Evolutionary conservation across 1,140 invertebrate species (phyloP).

Genomic region (Lepidostoma basale): DNA sequence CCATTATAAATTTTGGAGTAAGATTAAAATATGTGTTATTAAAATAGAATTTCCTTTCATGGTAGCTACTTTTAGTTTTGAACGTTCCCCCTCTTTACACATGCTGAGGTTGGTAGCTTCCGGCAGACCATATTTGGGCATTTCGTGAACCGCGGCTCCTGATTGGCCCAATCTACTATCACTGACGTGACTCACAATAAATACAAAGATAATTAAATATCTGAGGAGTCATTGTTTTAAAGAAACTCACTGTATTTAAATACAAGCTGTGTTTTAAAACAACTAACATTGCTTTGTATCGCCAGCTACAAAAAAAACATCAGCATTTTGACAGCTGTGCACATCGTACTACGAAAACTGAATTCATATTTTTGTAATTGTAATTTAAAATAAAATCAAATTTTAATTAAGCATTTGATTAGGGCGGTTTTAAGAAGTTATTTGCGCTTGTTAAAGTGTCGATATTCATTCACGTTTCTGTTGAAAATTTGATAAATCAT

Average conservation of each 20-base stretch:
- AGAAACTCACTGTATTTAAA: neutral
- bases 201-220: neutral
- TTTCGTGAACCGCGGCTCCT: conserved; percentile 2
- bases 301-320: neutral
- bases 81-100: conserved; percentile 1
- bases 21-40: too few relatives aligned
- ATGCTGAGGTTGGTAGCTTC: conserved; percentile 14
- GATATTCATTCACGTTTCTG: neutral
- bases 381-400: too few relatives aligned
- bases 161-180: conserved; percentile 15
- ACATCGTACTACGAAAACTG: too few relatives aligned
- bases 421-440: too few relatives aligned
- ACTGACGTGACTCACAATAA: conserved; percentile 18
- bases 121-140: conserved; percentile 38
- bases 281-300: too few relatives aligned
- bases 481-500: neutral
- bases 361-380: too few relatives aligned
- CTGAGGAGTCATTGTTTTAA: neutral
- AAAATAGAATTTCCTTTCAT: neutral
- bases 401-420: too few relatives aligned
- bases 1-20: too few relatives aligned
- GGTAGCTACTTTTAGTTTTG: neutral
- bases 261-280: neutral
- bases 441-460: too few relatives aligned
- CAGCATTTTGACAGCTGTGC: neutral